Evolutionary conservation across 2,888 invertebrate species (phyloP), one percentile per base, ranked within the genome.

Genomic region (Apotomis capreana): DNA sequence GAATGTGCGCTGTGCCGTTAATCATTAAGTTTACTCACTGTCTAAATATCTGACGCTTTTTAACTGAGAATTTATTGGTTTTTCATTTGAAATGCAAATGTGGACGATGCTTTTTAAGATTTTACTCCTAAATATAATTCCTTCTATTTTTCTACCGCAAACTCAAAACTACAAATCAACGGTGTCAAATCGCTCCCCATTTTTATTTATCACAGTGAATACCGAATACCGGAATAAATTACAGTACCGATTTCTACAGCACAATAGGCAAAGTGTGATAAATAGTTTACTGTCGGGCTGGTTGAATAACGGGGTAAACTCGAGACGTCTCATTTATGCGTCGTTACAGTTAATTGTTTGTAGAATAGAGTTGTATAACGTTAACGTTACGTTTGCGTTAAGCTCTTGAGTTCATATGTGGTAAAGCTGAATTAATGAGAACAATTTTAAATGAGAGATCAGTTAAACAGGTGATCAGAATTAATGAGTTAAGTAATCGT

Each of bases 21-120:
- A 76, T 77, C 74, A 78, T 82, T 74, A 85, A 87, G 79, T 87
- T 87, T 83, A 78, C 57, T 57, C 40, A n/a, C 72, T 68, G 62
- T 72, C 46, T 52, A 46, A 52, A 58, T 68, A 13, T 67, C 52
- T 46, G 58, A 26, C 13, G 37, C 12, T 46, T 72, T 54, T 12
- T 62, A 63, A 51, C 52, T 58, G 13, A 10, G 46, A 2, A 44
- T 71, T 59, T 12, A 63, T 52, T 49, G 40, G 12, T 54, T 13
- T 63, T 36, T 64, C 49, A 52, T 63, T 68, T 68, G 51, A 15
- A 40, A 13, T 37, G 15, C 9, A 58, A 55, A 57, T 65, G 44
- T 6, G 0, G 12, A 44, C 0, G 15, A 2, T 12, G 3, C 8
- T 61, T 60, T 46, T 49, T 26, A 9, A 9, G 8, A 9, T 9